Evolutionary conservation across 1,140 invertebrate genomes (phyloP), one percentile per base, ranked within the genome.

Genomic region (Psilanteris sp.): DNA sequence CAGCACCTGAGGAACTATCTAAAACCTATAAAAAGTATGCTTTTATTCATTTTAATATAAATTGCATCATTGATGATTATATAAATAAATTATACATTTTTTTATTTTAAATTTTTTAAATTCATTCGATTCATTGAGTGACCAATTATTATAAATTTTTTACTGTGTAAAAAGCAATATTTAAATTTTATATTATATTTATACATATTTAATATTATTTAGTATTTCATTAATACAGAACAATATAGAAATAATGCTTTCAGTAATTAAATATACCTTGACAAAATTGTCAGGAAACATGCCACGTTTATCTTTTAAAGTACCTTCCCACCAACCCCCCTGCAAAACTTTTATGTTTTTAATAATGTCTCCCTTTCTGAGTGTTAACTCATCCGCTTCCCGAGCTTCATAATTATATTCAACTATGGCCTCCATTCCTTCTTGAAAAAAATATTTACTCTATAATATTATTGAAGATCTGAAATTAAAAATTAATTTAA

Each of bases 201-300:
- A n/a, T n/a, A n/a, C n/a, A n/a, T n/a, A n/a, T n/a, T n/a, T n/a
- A n/a, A n/a, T n/a, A n/a, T n/a, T n/a, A n/a, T n/a, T n/a, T n/a
- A n/a, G n/a, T n/a, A n/a, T n/a, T n/a, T n/a, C n/a, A n/a, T n/a
- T n/a, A n/a, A n/a, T n/a, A n/a, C n/a, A n/a, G n/a, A n/a, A n/a
- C n/a, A n/a, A n/a, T n/a, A n/a, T n/a, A n/a, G n/a, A n/a, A n/a
- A n/a, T n/a, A n/a, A n/a, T n/a, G n/a, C n/a, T n/a, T n/a, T n/a
- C n/a, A n/a, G n/a, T n/a, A 20, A 20, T 20, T 20, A 52, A 18
- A 48, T 34, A 80, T 68, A 96, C 90, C 83, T 94, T 94, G 3
- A 98, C 97, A 90, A 97, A 99, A 89, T 98, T 98, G 86, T 97
- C 96, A 6, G 98, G 98, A 89, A 99, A 99, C 94, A 98, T 96